Evolutionary conservation across 2,113 vertebrate genomes (phyloP), one percentile per base, ranked within the genome.

Genomic region (Sorex araneus): DNA sequence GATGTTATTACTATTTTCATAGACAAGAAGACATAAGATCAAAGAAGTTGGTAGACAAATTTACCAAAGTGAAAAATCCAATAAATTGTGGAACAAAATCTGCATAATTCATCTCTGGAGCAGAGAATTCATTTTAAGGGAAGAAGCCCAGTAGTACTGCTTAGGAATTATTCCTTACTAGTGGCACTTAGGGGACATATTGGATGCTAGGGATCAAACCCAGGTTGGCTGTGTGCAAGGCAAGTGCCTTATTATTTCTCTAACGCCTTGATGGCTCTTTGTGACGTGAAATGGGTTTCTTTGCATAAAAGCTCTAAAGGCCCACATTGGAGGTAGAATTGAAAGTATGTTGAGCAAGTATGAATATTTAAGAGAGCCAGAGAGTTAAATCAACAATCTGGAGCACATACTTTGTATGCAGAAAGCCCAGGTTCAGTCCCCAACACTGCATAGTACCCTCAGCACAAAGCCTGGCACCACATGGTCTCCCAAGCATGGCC

Each of bases 271-370:
- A 90, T 54, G 84, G 25, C 12, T 34, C 84, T 87, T 92, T 47
- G 71, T 13, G 34, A 89, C 71, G 28, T 64, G n/a, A 89, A 88
- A 75, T 45, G 69, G 10, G n/a, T 89, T 92, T 76, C 34, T 89
- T 92, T 79, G 54, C 60, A 16, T 91, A 30, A 89, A 83, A 84
- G 75, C 23, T 11, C 21, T 67, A 8, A 18, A 63, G 85, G 66
- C 30, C 28, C 8, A 60, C 71, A 47, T 11, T 21, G 78, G 40
- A 85, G 30, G 10, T 10, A 83, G 77, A 67, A 77, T 6, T 69
- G 32, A 76, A 90, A 69, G 9, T 84, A 32, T 89, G n/a, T 77
- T 81, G 9, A 77, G 32, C 69, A 86, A 94, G 54, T 89, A 69
- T 85, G 84, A 69, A 79, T 60, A 60, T 60, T 60, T 60, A 60